Evolutionary conservation across 2,888 invertebrate species (phyloP).

Genomic region (Drosophila gaucha): DNA sequence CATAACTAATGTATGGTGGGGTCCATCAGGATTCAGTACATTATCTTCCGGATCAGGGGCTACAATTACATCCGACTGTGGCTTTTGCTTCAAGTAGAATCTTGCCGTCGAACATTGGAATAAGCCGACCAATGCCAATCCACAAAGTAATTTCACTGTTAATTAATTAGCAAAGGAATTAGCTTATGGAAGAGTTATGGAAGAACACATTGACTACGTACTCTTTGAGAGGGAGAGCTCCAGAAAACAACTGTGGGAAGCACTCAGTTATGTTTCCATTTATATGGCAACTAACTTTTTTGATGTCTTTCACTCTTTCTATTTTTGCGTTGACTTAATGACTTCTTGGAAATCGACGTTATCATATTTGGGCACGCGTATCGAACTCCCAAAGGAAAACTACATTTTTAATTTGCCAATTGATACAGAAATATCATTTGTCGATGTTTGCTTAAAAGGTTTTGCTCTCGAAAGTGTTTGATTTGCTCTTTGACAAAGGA

Average conservation of each 20-base stretch:
- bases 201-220: conserved; percentile 19
- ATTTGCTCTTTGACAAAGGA: background rate
- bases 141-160: conserved; percentile 39
- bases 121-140: conserved; percentile 32
- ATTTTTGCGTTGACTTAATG: conserved; percentile 33
- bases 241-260: conserved; percentile 34
- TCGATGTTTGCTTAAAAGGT: background rate
- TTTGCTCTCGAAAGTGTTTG: background rate
- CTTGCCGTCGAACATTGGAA: conserved; percentile 2
- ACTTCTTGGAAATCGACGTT: conserved; percentile 54
- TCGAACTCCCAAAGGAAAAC: conserved; percentile 31
- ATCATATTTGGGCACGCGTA: conserved; percentile 58
- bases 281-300: conserved; percentile 46
- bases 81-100: background rate
- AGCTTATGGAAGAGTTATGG: background rate
- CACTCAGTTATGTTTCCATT: conserved; percentile 31
- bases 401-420: conserved; percentile 57
- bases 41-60: conserved; percentile 37
- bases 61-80: conserved; percentile 18
- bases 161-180: background rate
- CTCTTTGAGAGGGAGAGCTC: conserved; percentile 41
- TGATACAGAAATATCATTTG: conserved; percentile 19
- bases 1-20: background rate
- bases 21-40: background rate
- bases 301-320: conserved; percentile 16